Conservation (phyloP, 1,140 invertebrate genomes). For the Aphidius ervi region DNA sequence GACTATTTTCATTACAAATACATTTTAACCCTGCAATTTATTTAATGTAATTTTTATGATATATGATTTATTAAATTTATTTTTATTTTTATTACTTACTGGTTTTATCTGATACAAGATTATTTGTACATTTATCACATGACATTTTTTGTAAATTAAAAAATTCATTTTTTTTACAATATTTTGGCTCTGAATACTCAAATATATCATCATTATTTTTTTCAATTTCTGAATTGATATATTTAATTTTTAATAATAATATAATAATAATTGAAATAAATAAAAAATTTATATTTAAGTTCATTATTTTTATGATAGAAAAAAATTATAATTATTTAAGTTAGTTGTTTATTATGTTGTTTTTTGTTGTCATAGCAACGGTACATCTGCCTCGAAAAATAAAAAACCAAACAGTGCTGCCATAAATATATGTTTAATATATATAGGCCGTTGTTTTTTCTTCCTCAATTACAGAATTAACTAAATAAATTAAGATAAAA, state of each 20-base stretch:
- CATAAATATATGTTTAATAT: too few relatives aligned
- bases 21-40: slow-evolving; percentile 35
- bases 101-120: slow-evolving; percentile 37
- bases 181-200: slow-evolving; percentile 32
- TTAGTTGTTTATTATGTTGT: too few relatives aligned
- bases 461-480: too few relatives aligned
- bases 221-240: slow-evolving; percentile 7
- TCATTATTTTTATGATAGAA: too few relatives aligned
- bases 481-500: too few relatives aligned
- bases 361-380: too few relatives aligned
- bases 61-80: slow-evolving; percentile 7
- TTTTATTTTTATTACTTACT: slow-evolving; percentile 31
- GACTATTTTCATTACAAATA: slow-evolving; percentile 39
- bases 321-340: too few relatives aligned
- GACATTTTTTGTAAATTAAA: slow-evolving; percentile 36
- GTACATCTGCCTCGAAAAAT: too few relatives aligned
- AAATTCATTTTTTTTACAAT: slow-evolving; percentile 38
- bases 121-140: slow-evolving; percentile 37
- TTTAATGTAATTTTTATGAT: slow-evolving; percentile 13
- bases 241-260: slow-evolving; percentile 1
- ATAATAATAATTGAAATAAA: not conserved
- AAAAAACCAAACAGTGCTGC: too few relatives aligned
- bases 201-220: slow-evolving; percentile 23
- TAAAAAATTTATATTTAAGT: too few relatives aligned
- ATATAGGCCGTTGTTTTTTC: too few relatives aligned